phyloP scores from a whole-genome alignment of 1,140 invertebrate species.

The Helicoverpa armigera region DNA sequence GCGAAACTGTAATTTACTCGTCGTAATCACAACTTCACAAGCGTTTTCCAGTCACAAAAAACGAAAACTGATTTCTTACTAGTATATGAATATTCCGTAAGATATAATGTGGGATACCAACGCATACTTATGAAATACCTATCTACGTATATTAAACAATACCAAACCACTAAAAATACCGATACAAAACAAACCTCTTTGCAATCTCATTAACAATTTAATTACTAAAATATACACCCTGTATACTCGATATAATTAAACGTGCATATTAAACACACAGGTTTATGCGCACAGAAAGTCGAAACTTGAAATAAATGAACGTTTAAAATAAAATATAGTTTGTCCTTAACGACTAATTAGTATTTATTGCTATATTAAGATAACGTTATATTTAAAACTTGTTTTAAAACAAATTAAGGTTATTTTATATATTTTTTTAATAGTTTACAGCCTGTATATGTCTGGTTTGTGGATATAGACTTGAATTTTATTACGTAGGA shows the following conservation, averaged over 20 bases:
- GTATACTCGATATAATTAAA: constrained; percentile 16
- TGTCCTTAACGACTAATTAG: constrained; percentile 33
- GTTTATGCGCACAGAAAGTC: not conserved
- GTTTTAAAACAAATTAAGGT: constrained; percentile 8
- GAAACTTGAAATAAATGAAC: not conserved
- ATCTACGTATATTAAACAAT: not conserved
- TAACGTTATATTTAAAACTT: constrained; percentile 20
- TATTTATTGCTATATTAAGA: constrained; percentile 50
- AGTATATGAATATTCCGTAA: too few species aligned
- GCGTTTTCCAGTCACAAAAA: too few species aligned
- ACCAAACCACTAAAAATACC: not conserved
- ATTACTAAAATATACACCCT: constrained; percentile 14
- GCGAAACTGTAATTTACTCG: too few species aligned
- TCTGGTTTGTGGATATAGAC: too few species aligned
- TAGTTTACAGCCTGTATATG: too few species aligned
- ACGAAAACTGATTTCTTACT: too few species aligned
- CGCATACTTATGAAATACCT: too few species aligned
- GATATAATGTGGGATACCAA: too few species aligned
- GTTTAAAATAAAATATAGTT: not conserved
- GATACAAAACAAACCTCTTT: not conserved
- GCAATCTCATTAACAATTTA: constrained; percentile 11
- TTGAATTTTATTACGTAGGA: too few species aligned
- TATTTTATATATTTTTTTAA: not conserved
- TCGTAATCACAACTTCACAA: too few species aligned
- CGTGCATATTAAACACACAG: not conserved